A percentile compares a stretch with the other conserved stretches of the same genome.
phyloP scores from a whole-genome alignment of 1,140 invertebrate genomes.

The Bombus superbus region DNA sequence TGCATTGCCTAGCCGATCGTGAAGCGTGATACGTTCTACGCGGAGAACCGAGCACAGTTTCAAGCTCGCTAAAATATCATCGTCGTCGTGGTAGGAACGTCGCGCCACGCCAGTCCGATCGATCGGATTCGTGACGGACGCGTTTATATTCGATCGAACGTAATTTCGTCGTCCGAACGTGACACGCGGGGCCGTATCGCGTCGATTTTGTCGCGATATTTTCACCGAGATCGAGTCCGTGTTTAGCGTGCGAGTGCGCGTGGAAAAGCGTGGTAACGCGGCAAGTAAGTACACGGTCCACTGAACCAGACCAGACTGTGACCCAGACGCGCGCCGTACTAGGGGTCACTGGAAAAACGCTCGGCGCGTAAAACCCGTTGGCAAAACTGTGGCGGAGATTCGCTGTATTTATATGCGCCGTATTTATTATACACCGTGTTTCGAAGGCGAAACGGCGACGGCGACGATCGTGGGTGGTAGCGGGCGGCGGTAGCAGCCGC shows the following conservation, averaged over 20 bases:
- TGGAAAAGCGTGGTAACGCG: conserved; percentile 52
- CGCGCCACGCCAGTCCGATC: no score
- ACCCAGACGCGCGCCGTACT: conserved; percentile 58
- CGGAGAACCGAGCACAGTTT: neutral
- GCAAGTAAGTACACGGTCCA: conserved; percentile 63
- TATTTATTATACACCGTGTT: no score
- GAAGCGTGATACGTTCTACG: neutral
- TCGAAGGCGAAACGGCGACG: neutral
- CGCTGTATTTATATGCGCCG: no score
- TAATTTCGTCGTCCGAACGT: neutral
- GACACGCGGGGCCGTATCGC: no score
- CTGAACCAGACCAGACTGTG: conserved; percentile 64
- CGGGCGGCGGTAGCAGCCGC: neutral
- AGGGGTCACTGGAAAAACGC: conserved; percentile 61
- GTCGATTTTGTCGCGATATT: neutral
- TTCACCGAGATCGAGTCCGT: neutral
- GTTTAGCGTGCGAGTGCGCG: neutral
- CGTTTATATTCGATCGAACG: neutral
- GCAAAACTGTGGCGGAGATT: conserved; percentile 30
- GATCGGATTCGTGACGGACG: neutral
- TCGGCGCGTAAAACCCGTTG: conserved; percentile 57
- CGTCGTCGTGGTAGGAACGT: neutral
- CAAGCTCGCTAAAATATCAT: neutral
- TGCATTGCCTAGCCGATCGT: neutral
- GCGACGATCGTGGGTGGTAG: neutral